Conservation (phyloP, 2,113 vertebrate genomes). For the Corythaixoides concolor region DNA sequence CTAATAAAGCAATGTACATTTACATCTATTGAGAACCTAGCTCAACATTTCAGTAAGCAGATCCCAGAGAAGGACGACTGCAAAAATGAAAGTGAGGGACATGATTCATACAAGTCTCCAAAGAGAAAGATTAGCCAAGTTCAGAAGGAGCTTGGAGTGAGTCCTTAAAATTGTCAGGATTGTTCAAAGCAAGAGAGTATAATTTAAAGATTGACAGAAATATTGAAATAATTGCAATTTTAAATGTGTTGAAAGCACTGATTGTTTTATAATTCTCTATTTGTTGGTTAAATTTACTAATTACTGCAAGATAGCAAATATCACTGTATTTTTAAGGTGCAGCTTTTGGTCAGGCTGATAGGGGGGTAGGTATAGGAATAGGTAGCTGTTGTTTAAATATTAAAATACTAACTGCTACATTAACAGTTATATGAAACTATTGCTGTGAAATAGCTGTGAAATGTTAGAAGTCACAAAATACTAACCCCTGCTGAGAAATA, state of each 20-base stretch:
- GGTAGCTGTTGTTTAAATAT: too few relatives aligned
- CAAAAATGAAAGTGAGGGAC: background rate
- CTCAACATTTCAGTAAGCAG: background rate
- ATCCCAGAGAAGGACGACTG: background rate
- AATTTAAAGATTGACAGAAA: background rate
- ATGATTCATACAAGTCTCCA: background rate
- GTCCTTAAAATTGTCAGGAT: background rate
- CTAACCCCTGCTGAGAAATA: too few relatives aligned
- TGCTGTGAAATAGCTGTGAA: too few relatives aligned
- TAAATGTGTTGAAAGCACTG: background rate
- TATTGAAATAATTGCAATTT: background rate
- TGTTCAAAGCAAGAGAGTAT: background rate
- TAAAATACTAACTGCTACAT: too few relatives aligned
- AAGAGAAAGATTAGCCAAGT: background rate
- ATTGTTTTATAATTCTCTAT: background rate
- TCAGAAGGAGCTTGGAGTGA: background rate
- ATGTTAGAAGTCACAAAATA: too few relatives aligned
- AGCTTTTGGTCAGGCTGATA: background rate
- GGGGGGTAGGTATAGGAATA: too few relatives aligned
- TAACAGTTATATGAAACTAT: too few relatives aligned
- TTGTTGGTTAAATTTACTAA: conserved; percentile 3
- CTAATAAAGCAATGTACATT: background rate
- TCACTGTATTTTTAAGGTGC: background rate
- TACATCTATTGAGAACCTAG: background rate
- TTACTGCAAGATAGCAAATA: background rate